Evolutionary conservation across 2,113 vertebrate genomes (phyloP).

Genomic region (Rhinogobius similis): DNA sequence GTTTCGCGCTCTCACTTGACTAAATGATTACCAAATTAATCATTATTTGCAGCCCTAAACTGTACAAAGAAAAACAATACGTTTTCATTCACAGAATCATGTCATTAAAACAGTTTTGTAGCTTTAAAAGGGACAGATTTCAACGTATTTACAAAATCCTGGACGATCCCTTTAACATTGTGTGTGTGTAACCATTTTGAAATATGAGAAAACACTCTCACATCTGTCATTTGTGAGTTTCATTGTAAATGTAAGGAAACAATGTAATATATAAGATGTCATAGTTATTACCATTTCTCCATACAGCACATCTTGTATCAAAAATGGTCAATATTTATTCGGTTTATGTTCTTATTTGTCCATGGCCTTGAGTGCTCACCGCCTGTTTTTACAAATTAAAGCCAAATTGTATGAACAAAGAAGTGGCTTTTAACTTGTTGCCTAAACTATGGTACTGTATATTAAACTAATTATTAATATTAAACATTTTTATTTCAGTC

Average conservation of each 20-base stretch:
- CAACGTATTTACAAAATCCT: not conserved
- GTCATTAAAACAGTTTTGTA: not conserved
- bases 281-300: constrained; percentile 10
- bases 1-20: too few relatives aligned
- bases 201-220: constrained; percentile 37
- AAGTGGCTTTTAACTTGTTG: constrained; percentile 28
- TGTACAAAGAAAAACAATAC: not conserved
- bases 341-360: constrained; percentile 19
- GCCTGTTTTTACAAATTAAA: constrained; percentile 15
- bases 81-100: not conserved
- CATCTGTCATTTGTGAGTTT: constrained; percentile 31
- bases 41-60: too few relatives aligned
- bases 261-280: constrained; percentile 5
- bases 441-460: constrained; percentile 56
- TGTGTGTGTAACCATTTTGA: constrained; percentile 41
- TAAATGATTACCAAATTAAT: too few relatives aligned
- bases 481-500: constrained; percentile 6
- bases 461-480: constrained; percentile 4
- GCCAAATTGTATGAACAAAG: constrained; percentile 8
- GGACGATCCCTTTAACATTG: constrained; percentile 10
- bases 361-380: not conserved
- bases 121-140: not conserved
- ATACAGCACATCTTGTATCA: constrained; percentile 2
- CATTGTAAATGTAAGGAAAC: constrained; percentile 13
- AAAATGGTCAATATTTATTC: constrained; percentile 10